Evolutionary conservation across 2,113 vertebrate genomes (phyloP).

Genomic region (Etheostoma spectabile): DNA sequence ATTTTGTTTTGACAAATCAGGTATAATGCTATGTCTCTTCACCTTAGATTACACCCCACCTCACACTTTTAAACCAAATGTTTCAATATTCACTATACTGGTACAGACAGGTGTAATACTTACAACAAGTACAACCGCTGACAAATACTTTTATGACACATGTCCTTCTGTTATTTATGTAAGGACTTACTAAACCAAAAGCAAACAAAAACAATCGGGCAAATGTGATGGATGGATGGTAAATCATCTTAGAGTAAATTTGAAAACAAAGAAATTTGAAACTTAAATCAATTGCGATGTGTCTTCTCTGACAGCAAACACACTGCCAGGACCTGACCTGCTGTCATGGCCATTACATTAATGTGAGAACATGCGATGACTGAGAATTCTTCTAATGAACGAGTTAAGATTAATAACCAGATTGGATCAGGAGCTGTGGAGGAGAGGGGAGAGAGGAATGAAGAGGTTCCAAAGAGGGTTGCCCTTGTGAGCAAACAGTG

Average conservation of each 20-base stretch:
- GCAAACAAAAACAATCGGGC: background rate
- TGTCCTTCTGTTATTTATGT: background rate
- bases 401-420: conserved; percentile 83
- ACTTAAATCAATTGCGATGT: conserved; percentile 13
- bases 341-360: conserved; percentile 65
- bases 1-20: conserved; percentile 23
- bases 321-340: conserved; percentile 32
- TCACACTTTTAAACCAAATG: too few species aligned
- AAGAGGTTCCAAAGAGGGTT: conserved; percentile 68
- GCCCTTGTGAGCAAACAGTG: conserved; percentile 82
- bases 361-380: conserved; percentile 69
- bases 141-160: background rate
- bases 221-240: background rate
- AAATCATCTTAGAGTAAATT: conserved; percentile 16
- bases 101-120: background rate
- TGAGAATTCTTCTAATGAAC: conserved; percentile 75
- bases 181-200: conserved; percentile 3
- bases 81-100: background rate
- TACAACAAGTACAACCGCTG: background rate
- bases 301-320: conserved; percentile 20
- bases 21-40: background rate
- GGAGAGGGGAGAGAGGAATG: conserved; percentile 67
- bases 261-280: background rate
- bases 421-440: conserved; percentile 71
- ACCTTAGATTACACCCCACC: background rate